Conservation (phyloP, 2,888 invertebrate species). For the Lomographa bimaculata region DNA sequence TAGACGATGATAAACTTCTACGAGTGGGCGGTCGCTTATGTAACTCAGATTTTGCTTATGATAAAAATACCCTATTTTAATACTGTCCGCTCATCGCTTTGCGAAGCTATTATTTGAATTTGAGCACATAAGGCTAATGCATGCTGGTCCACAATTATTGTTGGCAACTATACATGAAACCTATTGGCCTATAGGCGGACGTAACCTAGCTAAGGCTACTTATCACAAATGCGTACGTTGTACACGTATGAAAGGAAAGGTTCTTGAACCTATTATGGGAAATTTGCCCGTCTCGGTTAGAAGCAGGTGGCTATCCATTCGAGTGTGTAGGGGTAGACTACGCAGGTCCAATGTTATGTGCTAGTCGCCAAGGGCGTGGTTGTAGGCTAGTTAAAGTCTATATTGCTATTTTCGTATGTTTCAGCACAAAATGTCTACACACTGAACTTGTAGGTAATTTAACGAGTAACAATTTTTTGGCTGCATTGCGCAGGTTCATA, state of each 20-base stretch:
- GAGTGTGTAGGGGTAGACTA: neutral
- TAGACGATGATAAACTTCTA: too few species aligned
- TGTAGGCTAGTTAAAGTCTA: constrained; percentile 32
- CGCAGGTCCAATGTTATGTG: constrained; percentile 27
- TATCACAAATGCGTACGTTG: too few species aligned
- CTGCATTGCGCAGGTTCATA: constrained; percentile 30
- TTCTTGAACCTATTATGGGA: neutral
- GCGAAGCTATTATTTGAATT: too few species aligned
- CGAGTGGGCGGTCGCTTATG: too few species aligned
- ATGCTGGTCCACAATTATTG: too few species aligned
- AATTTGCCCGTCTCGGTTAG: neutral
- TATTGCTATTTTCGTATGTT: constrained; percentile 29
- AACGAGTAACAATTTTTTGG: constrained; percentile 27
- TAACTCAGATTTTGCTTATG: too few species aligned
- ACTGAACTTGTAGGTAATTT: constrained; percentile 33
- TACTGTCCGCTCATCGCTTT: too few species aligned
- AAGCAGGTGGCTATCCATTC: neutral
- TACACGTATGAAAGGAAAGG: neutral
- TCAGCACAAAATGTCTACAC: constrained; percentile 30
- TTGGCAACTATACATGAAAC: too few species aligned
- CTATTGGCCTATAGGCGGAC: too few species aligned
- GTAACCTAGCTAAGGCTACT: too few species aligned
- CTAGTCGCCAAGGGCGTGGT: constrained; percentile 27
- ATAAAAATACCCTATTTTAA: too few species aligned
- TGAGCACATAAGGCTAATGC: too few species aligned